Conservation (phyloP, 1,140 invertebrate species). For the Diachasma alloeum region DNA sequence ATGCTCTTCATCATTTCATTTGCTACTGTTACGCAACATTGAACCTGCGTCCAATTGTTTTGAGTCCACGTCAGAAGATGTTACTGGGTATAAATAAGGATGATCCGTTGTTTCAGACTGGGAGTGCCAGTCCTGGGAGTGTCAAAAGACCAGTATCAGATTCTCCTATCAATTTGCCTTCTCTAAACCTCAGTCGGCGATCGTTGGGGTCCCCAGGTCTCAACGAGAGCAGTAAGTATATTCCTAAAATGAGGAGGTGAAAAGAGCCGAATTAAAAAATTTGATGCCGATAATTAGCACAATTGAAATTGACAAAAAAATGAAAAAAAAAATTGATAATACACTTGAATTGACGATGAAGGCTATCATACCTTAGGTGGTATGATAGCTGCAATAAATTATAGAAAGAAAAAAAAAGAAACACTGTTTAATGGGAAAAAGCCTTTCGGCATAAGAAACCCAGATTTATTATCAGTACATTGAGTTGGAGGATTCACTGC, state of each 20-base stretch:
- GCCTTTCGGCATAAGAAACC: no score
- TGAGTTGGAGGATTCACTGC: no score
- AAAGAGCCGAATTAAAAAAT: no score
- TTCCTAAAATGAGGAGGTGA: background rate
- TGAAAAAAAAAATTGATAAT: no score
- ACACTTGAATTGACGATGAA: no score
- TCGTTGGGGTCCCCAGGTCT: conserved; percentile 45
- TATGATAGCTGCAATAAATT: no score
- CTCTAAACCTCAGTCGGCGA: conserved; percentile 48
- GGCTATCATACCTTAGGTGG: no score
- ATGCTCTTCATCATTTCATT: conserved; percentile 50
- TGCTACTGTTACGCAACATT: conserved; percentile 43
- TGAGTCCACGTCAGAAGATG: conserved; percentile 46
- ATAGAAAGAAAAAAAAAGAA: no score
- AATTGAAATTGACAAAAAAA: no score
- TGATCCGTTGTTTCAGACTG: conserved; percentile 51
- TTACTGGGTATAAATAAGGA: conserved; percentile 50
- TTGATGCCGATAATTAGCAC: no score
- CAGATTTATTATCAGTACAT: no score
- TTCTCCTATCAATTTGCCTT: conserved; percentile 44
- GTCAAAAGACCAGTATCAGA: conserved; percentile 39
- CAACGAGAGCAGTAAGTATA: conserved; percentile 47
- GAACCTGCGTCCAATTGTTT: conserved; percentile 40
- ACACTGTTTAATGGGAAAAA: no score
- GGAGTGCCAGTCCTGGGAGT: conserved; percentile 27